phyloP scores from a whole-genome alignment of 2,888 invertebrate species.

The Perdita meconis region DNA sequence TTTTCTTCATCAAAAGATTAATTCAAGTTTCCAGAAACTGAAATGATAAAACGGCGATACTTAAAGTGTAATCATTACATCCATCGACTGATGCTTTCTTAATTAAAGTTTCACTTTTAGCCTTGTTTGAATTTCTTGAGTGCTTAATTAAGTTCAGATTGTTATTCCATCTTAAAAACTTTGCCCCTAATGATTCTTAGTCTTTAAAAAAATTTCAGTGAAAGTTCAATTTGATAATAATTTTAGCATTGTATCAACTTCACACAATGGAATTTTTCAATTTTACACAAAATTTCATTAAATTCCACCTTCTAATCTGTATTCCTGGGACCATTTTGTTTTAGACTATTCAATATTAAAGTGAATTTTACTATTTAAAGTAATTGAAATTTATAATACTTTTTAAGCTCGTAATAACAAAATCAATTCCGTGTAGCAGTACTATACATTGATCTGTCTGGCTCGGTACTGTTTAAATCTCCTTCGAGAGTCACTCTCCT shows the following conservation, averaged over 20 bases:
- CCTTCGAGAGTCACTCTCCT: no score
- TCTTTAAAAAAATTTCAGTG: neutral
- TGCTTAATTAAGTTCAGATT: neutral
- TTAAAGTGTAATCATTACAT: neutral
- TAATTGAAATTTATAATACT: no score
- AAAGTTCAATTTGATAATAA: neutral
- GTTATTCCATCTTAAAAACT: neutral
- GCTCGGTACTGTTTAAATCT: neutral
- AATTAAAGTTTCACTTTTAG: conserved; percentile 4
- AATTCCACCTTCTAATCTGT: no score
- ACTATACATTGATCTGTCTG: no score
- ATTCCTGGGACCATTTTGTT: no score
- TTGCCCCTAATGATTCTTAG: neutral
- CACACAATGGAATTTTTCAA: no score
- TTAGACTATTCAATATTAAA: no score
- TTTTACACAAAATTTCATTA: no score
- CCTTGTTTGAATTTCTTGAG: neutral
- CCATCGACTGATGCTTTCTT: neutral
- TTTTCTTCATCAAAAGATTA: neutral
- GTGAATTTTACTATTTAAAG: no score
- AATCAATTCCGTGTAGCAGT: no score
- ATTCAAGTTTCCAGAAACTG: neutral
- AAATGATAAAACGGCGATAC: neutral
- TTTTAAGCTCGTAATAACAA: no score
- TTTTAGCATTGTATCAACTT: no score